Base-by-base conservation (phyloP, 1,140 invertebrate species). In the Zophobas atratus region DNA sequence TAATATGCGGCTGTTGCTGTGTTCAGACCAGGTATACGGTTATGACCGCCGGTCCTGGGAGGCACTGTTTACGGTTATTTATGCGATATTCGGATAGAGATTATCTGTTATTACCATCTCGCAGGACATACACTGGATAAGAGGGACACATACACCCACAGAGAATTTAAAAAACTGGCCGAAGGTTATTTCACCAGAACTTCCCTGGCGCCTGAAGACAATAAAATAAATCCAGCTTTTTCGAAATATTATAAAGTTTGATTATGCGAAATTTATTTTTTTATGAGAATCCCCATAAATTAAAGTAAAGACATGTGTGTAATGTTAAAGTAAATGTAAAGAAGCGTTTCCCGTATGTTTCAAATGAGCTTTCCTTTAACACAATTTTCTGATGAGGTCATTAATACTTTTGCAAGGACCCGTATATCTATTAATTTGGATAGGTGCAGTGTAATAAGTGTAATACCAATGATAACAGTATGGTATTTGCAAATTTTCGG, bases 31-130 rank as follows among this genome's bases (percentile, higher is more conserved):
- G 60, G 60, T 67, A 67, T 67, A 67, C 76, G 74, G 80, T 82
- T 81, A 82, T 83, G 82, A 83, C 77, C 75, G 70, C 79, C 53
- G 81, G 81, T 77, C 79, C 81, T 80, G 77, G 78, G 81, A 83
- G 82, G 80, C 71, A 74, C 72, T 73, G 81, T 84, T 84, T 84
- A 84, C 82, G 81, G 83, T 84, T 82, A 85, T 85, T 85, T 85
- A 84, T 85, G 84, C 81, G 81, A 83, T 82, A 84, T 84, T 82
- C 81, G 70, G 49, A 73, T 57, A 70, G 80, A 83, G 83, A 85
- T 85, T 84, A 85, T 85, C 84, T 82, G 55, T 53, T 57, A 67
- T 67, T 67, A 67, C 60, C 60, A 67, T 67, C 60, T 67, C 60
- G n/a, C 60, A 43, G 60, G 60, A 67, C 60, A 67, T 67, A 67